Evolutionary conservation across 2,113 vertebrate species (phyloP), one percentile per base, ranked within the genome.

Genomic region (Tricholaema leucomelas): DNA sequence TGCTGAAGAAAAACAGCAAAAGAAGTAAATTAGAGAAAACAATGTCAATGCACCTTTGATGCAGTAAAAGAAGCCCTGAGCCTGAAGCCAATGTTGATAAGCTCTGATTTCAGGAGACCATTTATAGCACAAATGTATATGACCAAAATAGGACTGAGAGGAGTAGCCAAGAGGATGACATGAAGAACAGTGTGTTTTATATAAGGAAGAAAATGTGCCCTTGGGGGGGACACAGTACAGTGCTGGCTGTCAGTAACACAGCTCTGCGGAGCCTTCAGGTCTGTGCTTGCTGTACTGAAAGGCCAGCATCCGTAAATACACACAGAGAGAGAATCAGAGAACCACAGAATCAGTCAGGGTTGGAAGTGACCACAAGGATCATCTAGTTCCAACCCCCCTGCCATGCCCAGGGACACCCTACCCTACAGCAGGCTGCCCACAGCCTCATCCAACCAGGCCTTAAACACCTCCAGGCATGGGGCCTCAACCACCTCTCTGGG

Each of bases 61-160:
- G 83, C 33, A 88, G 67, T 56, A 81, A 89, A 93, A 87, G 75
- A 82, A 95, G 60, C 67, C 66, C 74, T 72, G 65, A 92, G 73
- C 83, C 44, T 35, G 72, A 66, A 91, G 78, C 64, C 85, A 91
- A 74, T 60, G 80, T 77, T 95, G 93, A 94, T 91, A 91, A 95
- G 52, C 46, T 92, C 69, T 93, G 91, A 89, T 85, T 96, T 93
- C 61, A 70, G 82, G 85, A 80, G 81, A 42, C 33, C 90, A 83
- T 94, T 96, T 93, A 93, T 92, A 93, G 90, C 87, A 91, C 64
- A 82, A 80, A 93, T 91, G 67, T 80, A 60, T 92, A 91, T 82
- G 90, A 95, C 75, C 50, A 64, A 96, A 96, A 95, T 93, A 95
- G 93, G 85, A 82, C 40, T 60, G 87, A 48, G 84, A 23, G 5